Percentiles rank a stretch among this genome's conserved stretches.
These are phyloP conservation scores for Heterotis niloticus DNA, from an alignment of 2,113 vertebrate species.

Conservation along the genomic window DNA sequence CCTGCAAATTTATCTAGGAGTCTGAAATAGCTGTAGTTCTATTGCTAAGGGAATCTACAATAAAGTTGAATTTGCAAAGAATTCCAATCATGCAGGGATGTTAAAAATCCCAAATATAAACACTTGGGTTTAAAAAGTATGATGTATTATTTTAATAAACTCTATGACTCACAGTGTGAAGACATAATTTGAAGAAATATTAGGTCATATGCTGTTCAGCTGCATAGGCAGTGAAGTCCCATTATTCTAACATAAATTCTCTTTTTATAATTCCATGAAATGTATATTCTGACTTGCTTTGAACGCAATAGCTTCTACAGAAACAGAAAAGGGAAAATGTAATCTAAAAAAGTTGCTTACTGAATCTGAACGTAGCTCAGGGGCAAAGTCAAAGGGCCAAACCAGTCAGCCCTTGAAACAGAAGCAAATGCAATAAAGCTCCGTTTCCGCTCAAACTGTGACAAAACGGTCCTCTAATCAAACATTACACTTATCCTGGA, in stretches of 20 bases:
- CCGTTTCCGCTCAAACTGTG: neutral
- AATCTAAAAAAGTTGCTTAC: neutral
- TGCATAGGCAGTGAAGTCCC: neutral
- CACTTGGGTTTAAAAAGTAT: neutral
- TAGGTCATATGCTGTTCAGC: neutral
- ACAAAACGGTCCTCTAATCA: neutral
- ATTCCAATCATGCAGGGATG: neutral
- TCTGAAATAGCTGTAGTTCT: neutral
- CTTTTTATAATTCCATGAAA: neutral
- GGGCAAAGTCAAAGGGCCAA: neutral
- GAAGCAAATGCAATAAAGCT: neutral
- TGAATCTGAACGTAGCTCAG: neutral
- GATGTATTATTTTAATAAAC: neutral
- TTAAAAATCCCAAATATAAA: neutral
- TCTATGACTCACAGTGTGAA: neutral
- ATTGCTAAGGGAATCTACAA: too few relatives aligned
- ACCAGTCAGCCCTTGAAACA: neutral
- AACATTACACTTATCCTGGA: neutral
- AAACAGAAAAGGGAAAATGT: neutral
- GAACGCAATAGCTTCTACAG: neutral
- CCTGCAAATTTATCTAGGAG: neutral
- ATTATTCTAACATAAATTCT: neutral
- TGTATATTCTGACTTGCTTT: constrained; percentile 4
- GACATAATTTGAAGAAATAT: too few relatives aligned
- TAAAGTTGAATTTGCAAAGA: too few relatives aligned